These are phyloP conservation scores for Bradypus variegatus DNA, from an alignment of 2,797 vertebrate species.

Conservation along the genomic window DNA sequence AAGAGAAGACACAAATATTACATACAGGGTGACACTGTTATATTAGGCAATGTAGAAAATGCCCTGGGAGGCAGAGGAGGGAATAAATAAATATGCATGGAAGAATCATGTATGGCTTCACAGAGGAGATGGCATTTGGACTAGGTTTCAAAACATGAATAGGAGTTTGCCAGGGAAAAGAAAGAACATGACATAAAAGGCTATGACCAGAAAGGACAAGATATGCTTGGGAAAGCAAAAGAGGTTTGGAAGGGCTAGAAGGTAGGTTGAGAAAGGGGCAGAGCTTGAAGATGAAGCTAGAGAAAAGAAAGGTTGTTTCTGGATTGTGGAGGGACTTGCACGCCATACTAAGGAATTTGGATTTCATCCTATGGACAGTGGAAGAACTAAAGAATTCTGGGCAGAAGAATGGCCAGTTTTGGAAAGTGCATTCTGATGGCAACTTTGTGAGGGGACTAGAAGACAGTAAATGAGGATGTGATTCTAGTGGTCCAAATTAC, in stretches of 20 bases:
- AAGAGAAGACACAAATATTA: not conserved
- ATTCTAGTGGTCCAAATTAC: not conserved
- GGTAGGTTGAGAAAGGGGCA: not conserved
- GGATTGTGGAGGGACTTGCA: not conserved
- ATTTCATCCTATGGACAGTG: not conserved
- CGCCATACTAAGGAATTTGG: not conserved
- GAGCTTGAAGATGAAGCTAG: not conserved
- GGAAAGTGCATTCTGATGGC: not conserved
- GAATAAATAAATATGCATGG: not conserved
- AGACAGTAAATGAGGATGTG: not conserved
- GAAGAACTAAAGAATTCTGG: slow-evolving; percentile 3
- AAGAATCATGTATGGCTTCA: not conserved
- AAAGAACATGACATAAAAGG: not conserved
- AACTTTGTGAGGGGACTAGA: not conserved
- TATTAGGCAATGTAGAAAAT: not conserved
- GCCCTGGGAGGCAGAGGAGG: not conserved
- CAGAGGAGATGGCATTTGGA: not conserved
- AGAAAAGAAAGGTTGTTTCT: not conserved
- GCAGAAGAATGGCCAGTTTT: not conserved
- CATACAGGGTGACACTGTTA: not conserved
- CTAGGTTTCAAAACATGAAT: not conserved
- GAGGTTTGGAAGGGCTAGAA: not conserved
- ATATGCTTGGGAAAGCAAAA: not conserved
- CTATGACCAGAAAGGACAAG: not conserved
- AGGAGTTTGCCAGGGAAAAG: not conserved